These are phyloP conservation scores for Nyctalus aviator DNA, from an alignment of 2,797 vertebrate species.

Conservation along the genomic window DNA sequence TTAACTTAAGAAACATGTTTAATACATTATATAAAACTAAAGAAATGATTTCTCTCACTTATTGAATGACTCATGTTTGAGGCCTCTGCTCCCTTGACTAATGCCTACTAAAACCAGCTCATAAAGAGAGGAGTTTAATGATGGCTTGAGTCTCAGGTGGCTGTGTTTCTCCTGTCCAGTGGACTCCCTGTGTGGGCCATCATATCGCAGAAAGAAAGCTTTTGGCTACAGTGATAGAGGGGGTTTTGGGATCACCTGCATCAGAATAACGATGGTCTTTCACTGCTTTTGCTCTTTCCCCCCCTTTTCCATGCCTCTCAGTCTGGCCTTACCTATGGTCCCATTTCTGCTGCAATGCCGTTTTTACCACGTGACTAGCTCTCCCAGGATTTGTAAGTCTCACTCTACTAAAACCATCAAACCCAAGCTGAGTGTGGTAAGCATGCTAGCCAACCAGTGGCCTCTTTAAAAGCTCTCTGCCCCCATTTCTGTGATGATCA, in stretches of 20 bases:
- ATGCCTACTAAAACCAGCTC: background rate
- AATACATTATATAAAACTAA: background rate
- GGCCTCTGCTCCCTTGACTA: background rate
- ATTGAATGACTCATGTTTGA: background rate
- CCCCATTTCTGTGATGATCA: background rate
- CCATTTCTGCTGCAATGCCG: background rate
- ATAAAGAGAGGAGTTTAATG: background rate
- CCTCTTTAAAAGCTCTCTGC: background rate
- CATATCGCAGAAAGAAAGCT: background rate
- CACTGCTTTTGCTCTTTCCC: background rate
- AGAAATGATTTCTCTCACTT: background rate
- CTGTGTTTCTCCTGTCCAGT: background rate
- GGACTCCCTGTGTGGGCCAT: background rate
- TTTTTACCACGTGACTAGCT: background rate
- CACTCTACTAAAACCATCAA: background rate
- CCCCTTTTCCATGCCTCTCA: background rate
- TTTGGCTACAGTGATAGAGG: background rate
- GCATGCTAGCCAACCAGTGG: background rate
- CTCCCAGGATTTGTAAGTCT: background rate
- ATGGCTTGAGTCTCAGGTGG: background rate
- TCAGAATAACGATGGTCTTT: no score
- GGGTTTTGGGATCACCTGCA: background rate
- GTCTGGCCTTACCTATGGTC: background rate
- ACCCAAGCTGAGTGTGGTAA: background rate
- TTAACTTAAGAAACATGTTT: background rate